These are phyloP conservation scores for Rallus limicola DNA, from an alignment of 2,113 vertebrate species.

Conservation along the genomic window DNA sequence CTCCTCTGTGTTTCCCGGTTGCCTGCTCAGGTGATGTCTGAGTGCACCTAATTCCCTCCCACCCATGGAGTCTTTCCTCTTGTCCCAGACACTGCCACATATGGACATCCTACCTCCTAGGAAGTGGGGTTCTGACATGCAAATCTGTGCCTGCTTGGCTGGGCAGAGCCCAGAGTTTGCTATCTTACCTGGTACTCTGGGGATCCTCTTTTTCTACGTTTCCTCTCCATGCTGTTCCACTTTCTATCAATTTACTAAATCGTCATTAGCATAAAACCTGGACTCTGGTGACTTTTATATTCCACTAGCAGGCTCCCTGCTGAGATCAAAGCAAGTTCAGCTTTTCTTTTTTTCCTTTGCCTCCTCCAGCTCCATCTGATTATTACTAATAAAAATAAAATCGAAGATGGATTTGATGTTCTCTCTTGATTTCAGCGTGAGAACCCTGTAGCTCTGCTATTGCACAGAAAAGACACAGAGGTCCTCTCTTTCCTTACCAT, in stretches of 20 bases:
- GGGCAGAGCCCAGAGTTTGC: not conserved
- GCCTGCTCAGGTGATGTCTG: not conserved
- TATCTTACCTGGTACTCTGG: not conserved
- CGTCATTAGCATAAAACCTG: not conserved
- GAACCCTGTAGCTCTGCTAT: not conserved
- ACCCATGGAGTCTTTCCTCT: not conserved
- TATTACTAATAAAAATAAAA: not conserved
- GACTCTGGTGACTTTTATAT: not conserved
- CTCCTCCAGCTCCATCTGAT: not conserved
- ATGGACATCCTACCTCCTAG: not conserved
- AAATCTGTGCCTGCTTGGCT: not conserved
- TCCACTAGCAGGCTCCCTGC: not conserved
- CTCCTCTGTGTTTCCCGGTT: rapidly evolving
- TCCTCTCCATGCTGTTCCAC: not conserved
- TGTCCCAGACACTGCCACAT: not conserved
- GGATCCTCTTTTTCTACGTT: not conserved
- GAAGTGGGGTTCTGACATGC: not conserved
- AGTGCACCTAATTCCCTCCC: not conserved
- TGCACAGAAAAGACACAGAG: not conserved
- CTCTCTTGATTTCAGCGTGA: not conserved
- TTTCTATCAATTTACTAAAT: not conserved
- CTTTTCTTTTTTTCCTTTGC: not conserved
- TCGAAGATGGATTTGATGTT: not conserved
- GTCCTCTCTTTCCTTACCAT: not conserved
- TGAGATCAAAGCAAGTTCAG: not conserved